phyloP scores from a whole-genome alignment of 1,140 invertebrate species.

The Drepana arcuata region DNA sequence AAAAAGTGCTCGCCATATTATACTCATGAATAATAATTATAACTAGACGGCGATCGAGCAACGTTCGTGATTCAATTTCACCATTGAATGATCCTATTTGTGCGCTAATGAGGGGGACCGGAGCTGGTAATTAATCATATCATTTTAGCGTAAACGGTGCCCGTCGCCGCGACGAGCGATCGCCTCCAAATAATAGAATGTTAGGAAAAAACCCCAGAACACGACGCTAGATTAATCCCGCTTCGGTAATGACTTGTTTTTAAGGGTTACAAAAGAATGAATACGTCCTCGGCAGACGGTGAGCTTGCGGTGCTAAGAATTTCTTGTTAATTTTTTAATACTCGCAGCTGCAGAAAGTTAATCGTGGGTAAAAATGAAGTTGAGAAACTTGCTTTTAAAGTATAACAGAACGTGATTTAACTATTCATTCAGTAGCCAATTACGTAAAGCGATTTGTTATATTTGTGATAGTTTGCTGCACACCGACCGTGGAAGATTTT shows the following conservation, averaged over 20 bases:
- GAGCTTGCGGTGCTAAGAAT: slow-evolving; percentile 19
- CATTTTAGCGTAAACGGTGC: slow-evolving; percentile 60
- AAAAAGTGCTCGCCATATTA: too few species aligned
- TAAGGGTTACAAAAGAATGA: slow-evolving; percentile 64
- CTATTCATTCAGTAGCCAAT: slow-evolving; percentile 19
- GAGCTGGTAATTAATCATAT: slow-evolving; percentile 67
- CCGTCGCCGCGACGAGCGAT: slow-evolving; percentile 43
- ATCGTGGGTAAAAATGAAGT: slow-evolving; percentile 36
- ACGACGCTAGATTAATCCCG: slow-evolving; percentile 62
- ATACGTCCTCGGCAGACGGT: slow-evolving; percentile 61
- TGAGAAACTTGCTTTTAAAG: slow-evolving; percentile 20
- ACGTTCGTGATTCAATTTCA: slow-evolving; percentile 64
- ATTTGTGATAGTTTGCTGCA: background rate
- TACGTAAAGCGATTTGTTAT: background rate
- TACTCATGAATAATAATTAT: slow-evolving; percentile 61
- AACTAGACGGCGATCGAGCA: slow-evolving; percentile 55
- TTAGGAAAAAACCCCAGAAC: slow-evolving; percentile 54
- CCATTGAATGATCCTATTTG: slow-evolving; percentile 61
- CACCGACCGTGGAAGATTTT: slow-evolving; percentile 1
- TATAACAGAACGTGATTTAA: slow-evolving; percentile 18
- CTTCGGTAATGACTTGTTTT: slow-evolving; percentile 69
- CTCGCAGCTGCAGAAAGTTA: slow-evolving; percentile 30
- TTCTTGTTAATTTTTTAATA: slow-evolving; percentile 59
- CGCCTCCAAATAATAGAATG: slow-evolving; percentile 60
- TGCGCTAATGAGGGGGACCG: slow-evolving; percentile 62